Evolutionary conservation across 2,888 invertebrate species (phyloP).

Genomic region (Marasmarcha lunaedactyla): DNA sequence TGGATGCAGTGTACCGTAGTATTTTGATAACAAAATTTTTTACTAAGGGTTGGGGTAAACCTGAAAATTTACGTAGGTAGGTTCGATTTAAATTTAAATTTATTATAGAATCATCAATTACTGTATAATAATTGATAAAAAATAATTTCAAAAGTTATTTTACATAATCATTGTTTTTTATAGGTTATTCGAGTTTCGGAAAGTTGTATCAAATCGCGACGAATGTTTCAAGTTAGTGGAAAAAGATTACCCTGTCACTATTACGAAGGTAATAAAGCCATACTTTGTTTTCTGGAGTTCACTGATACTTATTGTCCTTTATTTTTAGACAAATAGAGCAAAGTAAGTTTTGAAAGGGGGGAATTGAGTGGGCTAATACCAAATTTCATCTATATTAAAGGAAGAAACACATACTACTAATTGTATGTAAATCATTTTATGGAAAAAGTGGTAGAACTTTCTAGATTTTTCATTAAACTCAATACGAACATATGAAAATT

Average conservation of each 20-base stretch:
- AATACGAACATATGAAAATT: no score
- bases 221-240: slow-evolving; percentile 86
- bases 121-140: no score
- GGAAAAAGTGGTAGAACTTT: no score
- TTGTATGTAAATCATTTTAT: no score
- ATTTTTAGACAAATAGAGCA: no score
- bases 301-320: not conserved
- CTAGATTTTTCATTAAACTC: no score
- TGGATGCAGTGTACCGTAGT: slow-evolving; percentile 87
- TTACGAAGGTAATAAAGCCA: slow-evolving; percentile 78
- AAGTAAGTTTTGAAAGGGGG: no score
- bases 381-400: no score
- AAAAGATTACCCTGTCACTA: slow-evolving; percentile 85
- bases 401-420: no score
- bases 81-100: slow-evolving; percentile 4
- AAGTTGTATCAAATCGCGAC: slow-evolving; percentile 86
- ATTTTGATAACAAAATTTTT: slow-evolving; percentile 92
- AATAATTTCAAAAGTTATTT: slow-evolving; percentile 3
- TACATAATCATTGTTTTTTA: slow-evolving; percentile 23
- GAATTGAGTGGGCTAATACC: no score
- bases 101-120: no score
- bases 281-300: not conserved
- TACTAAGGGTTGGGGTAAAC: slow-evolving; percentile 96
- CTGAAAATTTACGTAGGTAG: slow-evolving; percentile 88
- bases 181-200: slow-evolving; percentile 92